Conservation (phyloP, 2,113 vertebrate genomes). For the Motacilla alba region DNA sequence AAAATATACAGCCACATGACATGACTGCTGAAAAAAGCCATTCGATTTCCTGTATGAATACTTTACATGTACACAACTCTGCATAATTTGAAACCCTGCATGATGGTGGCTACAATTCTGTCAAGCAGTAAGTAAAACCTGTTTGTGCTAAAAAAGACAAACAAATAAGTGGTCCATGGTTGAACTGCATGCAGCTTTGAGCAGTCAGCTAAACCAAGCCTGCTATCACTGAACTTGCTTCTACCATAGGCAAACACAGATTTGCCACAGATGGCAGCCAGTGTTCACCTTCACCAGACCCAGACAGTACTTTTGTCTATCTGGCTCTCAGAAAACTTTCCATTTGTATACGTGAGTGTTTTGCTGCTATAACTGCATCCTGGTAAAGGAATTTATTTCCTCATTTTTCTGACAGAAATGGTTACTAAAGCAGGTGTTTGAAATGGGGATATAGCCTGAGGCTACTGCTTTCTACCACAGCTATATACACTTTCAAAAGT, state of each 20-base stretch:
- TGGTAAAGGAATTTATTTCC: background rate
- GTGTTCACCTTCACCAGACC: background rate
- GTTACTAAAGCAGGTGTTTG: background rate
- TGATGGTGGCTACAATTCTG: background rate
- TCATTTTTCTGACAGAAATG: background rate
- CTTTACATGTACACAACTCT: background rate
- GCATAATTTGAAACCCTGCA: background rate
- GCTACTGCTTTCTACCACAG: background rate
- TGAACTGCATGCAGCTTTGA: background rate
- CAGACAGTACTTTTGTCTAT: background rate
- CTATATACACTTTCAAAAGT: background rate
- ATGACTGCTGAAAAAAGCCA: background rate
- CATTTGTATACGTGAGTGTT: background rate
- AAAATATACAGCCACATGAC: background rate
- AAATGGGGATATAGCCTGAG: background rate
- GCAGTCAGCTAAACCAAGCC: background rate
- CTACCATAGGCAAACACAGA: background rate
- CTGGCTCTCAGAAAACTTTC: background rate
- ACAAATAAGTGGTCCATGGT: fast-evolving
- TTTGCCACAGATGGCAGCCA: background rate
- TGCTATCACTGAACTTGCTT: background rate
- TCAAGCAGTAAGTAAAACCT: background rate
- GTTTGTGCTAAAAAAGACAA: background rate
- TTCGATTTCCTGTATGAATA: background rate
- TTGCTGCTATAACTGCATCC: background rate